A percentile compares a stretch with the other conserved stretches of the same genome.
Conservation (phyloP, 2,797 vertebrate species). For the Sebastes steindachneri region DNA sequence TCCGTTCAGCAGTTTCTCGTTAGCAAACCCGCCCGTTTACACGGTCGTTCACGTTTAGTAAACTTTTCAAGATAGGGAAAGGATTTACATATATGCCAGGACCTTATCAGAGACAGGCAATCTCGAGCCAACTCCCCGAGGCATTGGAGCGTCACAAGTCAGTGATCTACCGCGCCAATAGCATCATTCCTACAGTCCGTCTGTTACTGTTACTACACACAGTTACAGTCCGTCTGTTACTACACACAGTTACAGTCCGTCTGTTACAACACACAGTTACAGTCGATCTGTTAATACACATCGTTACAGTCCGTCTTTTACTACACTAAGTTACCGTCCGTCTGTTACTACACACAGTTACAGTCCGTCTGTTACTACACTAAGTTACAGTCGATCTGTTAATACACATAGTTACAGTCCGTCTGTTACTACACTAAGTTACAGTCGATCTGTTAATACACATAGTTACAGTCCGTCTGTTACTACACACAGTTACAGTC, state of each 20-base stretch:
- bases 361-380: too few species aligned
- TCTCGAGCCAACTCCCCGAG: conserved; percentile 87
- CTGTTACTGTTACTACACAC: conserved; percentile 63
- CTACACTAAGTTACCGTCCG: too few species aligned
- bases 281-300: too few species aligned
- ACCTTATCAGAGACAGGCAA: conserved; percentile 94
- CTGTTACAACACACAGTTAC: conserved; percentile 73
- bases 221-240: background rate
- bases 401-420: too few species aligned
- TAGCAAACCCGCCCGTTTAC: rapidly evolving
- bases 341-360: too few species aligned
- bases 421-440: too few species aligned
- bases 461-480: conserved; percentile 63
- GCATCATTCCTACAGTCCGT: conserved; percentile 77
- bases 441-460: conserved; percentile 57
- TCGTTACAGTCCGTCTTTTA: too few species aligned
- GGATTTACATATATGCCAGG: conserved; percentile 87
- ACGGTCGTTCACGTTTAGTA: background rate
- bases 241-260: conserved; percentile 73
- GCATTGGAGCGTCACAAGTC: conserved; percentile 82
- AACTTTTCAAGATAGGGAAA: conserved; percentile 44
- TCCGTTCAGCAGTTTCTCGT: rapidly evolving
- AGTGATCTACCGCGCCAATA: conserved; percentile 87
- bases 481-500: too few species aligned
- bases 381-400: too few species aligned